Conservation (phyloP, 1,140 invertebrate species). For the Oreohelix idahoensis region DNA sequence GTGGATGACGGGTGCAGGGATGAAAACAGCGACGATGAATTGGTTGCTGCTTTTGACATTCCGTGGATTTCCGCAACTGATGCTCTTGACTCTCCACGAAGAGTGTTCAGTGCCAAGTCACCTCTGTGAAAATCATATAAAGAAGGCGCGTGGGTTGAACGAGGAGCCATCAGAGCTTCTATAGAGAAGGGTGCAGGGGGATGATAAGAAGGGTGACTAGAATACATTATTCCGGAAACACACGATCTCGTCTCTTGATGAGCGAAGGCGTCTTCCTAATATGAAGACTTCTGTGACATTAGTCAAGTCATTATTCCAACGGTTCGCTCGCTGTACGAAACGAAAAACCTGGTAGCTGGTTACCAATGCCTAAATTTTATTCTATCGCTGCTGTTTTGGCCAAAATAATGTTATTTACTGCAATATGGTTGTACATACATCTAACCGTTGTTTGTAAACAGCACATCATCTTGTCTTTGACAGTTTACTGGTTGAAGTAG, state of each 20-base stretch:
- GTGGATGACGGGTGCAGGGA: neutral
- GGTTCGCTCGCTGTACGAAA: no score
- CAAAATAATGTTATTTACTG: no score
- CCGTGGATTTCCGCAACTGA: neutral
- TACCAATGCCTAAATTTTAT: no score
- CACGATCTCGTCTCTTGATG: neutral
- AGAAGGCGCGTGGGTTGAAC: neutral
- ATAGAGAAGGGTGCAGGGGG: slow-evolving; percentile 6
- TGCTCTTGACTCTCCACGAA: neutral
- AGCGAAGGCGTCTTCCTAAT: no score
- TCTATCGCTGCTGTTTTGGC: no score
- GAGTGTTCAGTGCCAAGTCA: neutral
- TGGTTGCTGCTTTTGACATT: neutral
- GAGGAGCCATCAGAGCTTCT: slow-evolving; percentile 6
- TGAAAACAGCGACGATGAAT: neutral
- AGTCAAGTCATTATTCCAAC: no score
- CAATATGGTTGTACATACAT: no score
- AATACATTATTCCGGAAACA: neutral
- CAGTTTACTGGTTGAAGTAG: no score
- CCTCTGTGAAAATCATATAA: neutral
- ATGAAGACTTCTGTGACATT: no score
- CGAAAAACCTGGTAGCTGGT: no score
- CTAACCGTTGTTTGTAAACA: no score
- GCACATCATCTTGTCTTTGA: no score
- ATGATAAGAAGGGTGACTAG: neutral